phyloP scores from a whole-genome alignment of 1,140 invertebrate species.

The Danaus melanippus region DNA sequence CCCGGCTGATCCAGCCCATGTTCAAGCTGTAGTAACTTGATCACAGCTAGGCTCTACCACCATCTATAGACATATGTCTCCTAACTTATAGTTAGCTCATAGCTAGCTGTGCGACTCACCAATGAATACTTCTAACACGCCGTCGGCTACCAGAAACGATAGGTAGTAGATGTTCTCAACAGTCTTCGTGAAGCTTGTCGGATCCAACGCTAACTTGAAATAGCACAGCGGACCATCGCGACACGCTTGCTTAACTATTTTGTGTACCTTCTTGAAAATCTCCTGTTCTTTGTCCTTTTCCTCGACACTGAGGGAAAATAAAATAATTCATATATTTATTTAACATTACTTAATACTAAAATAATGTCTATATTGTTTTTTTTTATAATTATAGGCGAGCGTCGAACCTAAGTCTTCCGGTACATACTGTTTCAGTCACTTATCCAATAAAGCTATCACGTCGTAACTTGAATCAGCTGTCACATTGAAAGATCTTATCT shows the following conservation, averaged over 20 bases:
- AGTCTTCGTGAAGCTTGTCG: slow-evolving; percentile 76
- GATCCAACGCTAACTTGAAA: slow-evolving; percentile 79
- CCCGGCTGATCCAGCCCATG: too few relatives aligned
- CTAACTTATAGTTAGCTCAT: too few relatives aligned
- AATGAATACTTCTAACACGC: slow-evolving; percentile 64
- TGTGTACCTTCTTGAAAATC: slow-evolving; percentile 51
- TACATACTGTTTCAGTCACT: too few relatives aligned
- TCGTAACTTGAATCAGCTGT: too few relatives aligned
- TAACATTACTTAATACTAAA: background rate
- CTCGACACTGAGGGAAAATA: slow-evolving; percentile 34
- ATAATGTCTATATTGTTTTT: background rate
- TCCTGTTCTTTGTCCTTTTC: slow-evolving; percentile 61
- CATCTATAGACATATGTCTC: too few relatives aligned
- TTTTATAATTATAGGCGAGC: background rate
- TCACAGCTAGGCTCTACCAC: background rate
- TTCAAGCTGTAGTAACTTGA: slow-evolving; percentile 1
- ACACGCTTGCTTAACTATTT: slow-evolving; percentile 53
- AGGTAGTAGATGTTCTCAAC: slow-evolving; percentile 84
- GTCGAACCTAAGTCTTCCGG: too few relatives aligned
- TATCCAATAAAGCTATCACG: too few relatives aligned
- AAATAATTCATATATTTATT: background rate
- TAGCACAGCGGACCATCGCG: slow-evolving; percentile 74
- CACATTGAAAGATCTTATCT: too few relatives aligned
- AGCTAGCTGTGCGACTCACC: too few relatives aligned
- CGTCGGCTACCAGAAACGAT: slow-evolving; percentile 78